These are phyloP conservation scores for Hydroisotoma schaefferi DNA, from an alignment of 2,888 invertebrate genomes.

Conservation along the genomic window DNA sequence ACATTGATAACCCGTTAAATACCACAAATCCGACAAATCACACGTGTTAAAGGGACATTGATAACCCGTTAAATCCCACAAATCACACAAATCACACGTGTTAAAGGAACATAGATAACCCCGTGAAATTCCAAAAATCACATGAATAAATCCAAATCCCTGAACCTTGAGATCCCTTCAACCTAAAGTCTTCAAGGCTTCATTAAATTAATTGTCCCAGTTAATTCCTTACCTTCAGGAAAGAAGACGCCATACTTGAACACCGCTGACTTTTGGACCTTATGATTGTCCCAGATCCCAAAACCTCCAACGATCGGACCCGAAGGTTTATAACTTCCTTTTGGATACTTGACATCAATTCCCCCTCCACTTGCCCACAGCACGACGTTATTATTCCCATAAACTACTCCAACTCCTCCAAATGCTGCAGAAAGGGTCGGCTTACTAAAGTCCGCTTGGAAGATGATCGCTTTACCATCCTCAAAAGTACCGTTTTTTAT, in stretches of 20 bases:
- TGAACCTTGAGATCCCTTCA: no score
- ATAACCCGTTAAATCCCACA: no score
- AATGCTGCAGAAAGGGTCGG: slow-evolving; percentile 33
- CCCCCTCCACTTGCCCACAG: slow-evolving; percentile 44
- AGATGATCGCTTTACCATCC: slow-evolving; percentile 18
- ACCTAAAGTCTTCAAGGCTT: no score
- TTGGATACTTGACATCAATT: slow-evolving; percentile 40
- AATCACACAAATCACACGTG: no score
- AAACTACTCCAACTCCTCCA: slow-evolving; percentile 32
- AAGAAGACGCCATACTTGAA: slow-evolving; percentile 40
- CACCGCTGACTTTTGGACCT: slow-evolving; percentile 28
- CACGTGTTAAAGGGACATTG: no score
- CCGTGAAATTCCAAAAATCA: no score
- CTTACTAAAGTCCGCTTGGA: slow-evolving; percentile 39
- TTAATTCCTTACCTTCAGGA: slow-evolving; percentile 28
- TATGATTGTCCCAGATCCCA: slow-evolving; percentile 40
- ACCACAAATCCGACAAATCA: not conserved
- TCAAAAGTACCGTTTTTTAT: no score
- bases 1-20: not conserved
- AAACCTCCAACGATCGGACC: slow-evolving; percentile 40
- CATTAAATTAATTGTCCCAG: no score
- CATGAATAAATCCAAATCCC: slow-evolving; percentile 14
- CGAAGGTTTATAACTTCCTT: slow-evolving; percentile 23
- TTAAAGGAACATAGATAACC: no score
- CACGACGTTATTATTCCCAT: slow-evolving; percentile 42